Conservation (phyloP, 2,113 vertebrate species). For the Benitochromis conjunctus region DNA sequence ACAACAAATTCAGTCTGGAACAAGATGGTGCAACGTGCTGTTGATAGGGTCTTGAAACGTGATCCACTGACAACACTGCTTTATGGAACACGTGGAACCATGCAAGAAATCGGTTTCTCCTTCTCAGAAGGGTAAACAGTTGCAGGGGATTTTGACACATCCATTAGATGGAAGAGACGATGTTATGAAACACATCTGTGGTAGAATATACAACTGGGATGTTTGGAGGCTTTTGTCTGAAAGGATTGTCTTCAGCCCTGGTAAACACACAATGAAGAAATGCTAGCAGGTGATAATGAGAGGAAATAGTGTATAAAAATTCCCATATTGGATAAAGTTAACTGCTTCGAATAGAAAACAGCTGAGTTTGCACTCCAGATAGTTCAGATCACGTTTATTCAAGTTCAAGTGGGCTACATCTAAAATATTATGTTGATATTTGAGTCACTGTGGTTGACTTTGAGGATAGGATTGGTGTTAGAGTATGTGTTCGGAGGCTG, state of each 20-base stretch:
- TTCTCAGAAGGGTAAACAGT: slow-evolving; percentile 4
- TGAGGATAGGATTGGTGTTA: neutral
- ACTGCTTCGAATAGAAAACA: neutral
- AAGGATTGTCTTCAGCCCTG: neutral
- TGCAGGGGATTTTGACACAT: neutral
- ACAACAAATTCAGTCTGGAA: neutral
- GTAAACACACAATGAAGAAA: neutral
- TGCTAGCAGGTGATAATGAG: neutral
- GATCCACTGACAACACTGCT: neutral
- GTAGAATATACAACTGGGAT: neutral
- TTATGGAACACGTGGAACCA: neutral
- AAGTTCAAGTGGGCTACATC: neutral
- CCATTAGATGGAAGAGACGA: neutral
- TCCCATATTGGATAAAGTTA: neutral
- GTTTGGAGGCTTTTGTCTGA: neutral
- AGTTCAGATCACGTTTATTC: neutral
- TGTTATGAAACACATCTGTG: slow-evolving; percentile 12
- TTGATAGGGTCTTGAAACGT: slow-evolving; percentile 14
- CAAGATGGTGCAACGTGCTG: slow-evolving; percentile 24
- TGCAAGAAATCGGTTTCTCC: neutral
- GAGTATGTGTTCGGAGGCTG: neutral
- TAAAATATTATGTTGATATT: neutral
- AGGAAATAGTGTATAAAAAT: neutral
- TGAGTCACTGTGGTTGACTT: neutral
- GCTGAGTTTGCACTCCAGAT: neutral